A percentile compares a stretch with the other conserved stretches of the same genome.
phyloP scores from a whole-genome alignment of 2,888 invertebrate genomes.

The Sinelater perroti region DNA sequence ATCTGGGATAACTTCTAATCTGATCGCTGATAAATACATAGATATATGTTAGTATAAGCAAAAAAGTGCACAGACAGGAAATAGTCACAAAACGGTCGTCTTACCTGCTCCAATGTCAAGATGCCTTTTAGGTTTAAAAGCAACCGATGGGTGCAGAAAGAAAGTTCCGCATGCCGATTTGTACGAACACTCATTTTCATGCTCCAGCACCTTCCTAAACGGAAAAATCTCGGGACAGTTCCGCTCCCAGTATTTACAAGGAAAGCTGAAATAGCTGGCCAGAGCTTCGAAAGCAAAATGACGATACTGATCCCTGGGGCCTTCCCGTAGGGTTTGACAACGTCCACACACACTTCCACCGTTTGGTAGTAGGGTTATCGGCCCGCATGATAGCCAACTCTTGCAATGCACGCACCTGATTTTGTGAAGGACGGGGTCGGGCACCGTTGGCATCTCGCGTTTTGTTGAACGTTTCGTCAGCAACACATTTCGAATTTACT shows the following conservation, averaged over 20 bases:
- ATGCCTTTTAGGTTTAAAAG: slow-evolving; percentile 48
- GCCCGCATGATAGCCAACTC: slow-evolving; percentile 54
- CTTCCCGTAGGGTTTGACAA: slow-evolving; percentile 42
- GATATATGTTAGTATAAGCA: too few species aligned
- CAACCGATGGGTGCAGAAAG: slow-evolving; percentile 50
- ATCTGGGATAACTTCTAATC: slow-evolving; percentile 49
- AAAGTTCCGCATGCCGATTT: slow-evolving; percentile 46
- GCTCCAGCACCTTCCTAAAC: slow-evolving; percentile 52
- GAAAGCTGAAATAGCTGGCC: slow-evolving; percentile 54
- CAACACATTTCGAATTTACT: background rate
- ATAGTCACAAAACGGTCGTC: background rate
- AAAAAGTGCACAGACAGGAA: background rate
- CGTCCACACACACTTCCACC: slow-evolving; percentile 55
- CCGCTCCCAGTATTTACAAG: slow-evolving; percentile 53
- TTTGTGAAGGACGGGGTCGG: slow-evolving; percentile 43
- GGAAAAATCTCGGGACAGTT: slow-evolving; percentile 50
- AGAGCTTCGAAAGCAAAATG: slow-evolving; percentile 54
- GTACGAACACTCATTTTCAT: slow-evolving; percentile 54
- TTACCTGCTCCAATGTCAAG: slow-evolving; percentile 48
- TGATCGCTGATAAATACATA: slow-evolving; percentile 47
- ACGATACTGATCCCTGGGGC: slow-evolving; percentile 41
- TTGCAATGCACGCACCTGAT: slow-evolving; percentile 53
- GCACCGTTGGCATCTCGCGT: slow-evolving; percentile 36
- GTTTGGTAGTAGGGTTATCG: slow-evolving; percentile 52
- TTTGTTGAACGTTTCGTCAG: background rate